Conservation (phyloP, 2,113 vertebrate genomes). For the Chamaea fasciata region DNA sequence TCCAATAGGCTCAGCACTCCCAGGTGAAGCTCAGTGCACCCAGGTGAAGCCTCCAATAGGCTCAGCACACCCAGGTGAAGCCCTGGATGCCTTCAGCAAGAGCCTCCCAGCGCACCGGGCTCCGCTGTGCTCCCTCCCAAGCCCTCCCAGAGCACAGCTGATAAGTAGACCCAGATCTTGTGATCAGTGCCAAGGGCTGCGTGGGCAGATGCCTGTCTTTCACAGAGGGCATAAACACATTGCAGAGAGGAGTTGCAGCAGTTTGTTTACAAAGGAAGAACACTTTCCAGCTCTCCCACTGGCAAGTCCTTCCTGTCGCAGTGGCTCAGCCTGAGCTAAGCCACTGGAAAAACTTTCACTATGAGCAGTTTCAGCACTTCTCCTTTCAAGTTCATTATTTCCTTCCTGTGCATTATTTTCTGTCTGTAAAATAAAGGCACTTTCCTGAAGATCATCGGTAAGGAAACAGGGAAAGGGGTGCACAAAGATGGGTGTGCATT, state of each 20-base stretch:
- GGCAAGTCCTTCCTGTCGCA: not conserved
- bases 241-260: not conserved
- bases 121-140: not conserved
- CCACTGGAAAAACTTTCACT: not conserved
- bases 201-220: not conserved
- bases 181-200: not conserved
- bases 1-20: not conserved
- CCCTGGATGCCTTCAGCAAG: accelerated
- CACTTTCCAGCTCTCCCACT: not conserved
- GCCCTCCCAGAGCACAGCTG: not conserved
- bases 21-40: not conserved
- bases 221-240: not conserved
- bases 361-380: not conserved
- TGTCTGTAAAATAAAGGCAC: not conserved
- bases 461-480: not conserved
- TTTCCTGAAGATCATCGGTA: not conserved
- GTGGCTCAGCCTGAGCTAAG: accelerated
- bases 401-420: not conserved
- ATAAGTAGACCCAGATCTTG: not conserved
- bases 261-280: not conserved
- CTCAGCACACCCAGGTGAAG: not conserved
- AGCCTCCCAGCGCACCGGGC: accelerated
- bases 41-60: not conserved
- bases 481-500: not conserved
- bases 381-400: not conserved